phyloP scores from a whole-genome alignment of 2,888 invertebrate species.

The Parnassius smintheus region DNA sequence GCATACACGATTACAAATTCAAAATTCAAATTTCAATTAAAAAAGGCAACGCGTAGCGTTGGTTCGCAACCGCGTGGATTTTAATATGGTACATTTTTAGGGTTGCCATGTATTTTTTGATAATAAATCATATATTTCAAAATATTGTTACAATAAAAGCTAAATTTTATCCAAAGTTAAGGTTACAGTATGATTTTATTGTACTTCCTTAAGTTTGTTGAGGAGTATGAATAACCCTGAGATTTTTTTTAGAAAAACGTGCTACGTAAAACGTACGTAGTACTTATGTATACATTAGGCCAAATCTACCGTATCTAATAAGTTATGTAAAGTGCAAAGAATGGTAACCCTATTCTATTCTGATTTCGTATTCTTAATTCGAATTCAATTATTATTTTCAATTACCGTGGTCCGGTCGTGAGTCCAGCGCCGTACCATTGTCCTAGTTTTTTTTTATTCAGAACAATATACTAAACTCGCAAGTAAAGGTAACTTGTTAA shows the following conservation, averaged over 20 bases:
- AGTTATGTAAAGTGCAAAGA: slow-evolving; percentile 9
- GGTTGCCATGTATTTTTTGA: slow-evolving; percentile 18
- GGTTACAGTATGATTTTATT: too few species aligned
- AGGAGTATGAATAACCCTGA: too few species aligned
- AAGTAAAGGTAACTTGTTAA: slow-evolving; percentile 22
- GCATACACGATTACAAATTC: slow-evolving; percentile 63
- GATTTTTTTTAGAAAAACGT: too few species aligned
- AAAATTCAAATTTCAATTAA: slow-evolving; percentile 68
- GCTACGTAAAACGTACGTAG: too few species aligned
- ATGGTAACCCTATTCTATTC: slow-evolving; percentile 51
- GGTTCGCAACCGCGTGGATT: slow-evolving; percentile 58
- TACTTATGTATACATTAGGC: too few species aligned
- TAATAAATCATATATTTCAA: not conserved
- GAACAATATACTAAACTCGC: slow-evolving; percentile 25
- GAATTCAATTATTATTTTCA: slow-evolving; percentile 76
- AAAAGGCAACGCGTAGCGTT: slow-evolving; percentile 57
- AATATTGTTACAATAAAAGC: not conserved
- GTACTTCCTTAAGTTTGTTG: too few species aligned
- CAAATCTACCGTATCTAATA: not conserved
- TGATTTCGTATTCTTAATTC: slow-evolving; percentile 73
- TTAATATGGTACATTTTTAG: slow-evolving; percentile 54
- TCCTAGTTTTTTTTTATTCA: slow-evolving; percentile 52
- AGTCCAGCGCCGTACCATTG: slow-evolving; percentile 52
- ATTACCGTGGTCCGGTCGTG: slow-evolving; percentile 63
- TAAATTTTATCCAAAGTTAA: too few species aligned